Conservation (phyloP, 2,797 vertebrate genomes). For the Valencia hispanica region DNA sequence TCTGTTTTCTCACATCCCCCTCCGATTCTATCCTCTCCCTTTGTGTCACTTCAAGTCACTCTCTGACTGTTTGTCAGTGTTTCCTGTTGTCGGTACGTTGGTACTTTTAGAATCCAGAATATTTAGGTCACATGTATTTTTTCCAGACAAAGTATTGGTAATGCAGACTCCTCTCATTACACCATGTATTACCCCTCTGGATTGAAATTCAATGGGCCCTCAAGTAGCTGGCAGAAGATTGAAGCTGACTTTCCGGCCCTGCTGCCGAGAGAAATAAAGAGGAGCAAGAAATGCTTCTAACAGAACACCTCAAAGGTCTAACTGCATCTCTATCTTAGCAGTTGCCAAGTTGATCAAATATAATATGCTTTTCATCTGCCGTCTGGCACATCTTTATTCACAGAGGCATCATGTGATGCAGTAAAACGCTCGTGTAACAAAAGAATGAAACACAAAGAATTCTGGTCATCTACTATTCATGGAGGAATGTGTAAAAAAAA, state of each 20-base stretch:
- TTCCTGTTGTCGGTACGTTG: constrained; percentile 56
- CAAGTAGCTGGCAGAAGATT: constrained; percentile 60
- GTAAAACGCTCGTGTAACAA: constrained; percentile 21
- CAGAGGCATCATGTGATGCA: constrained; percentile 39
- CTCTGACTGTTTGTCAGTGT: constrained; percentile 51
- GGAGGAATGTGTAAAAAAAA: constrained; percentile 47
- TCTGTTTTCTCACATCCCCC: constrained; percentile 20
- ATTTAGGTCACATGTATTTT: constrained; percentile 72
- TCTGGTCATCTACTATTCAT: constrained; percentile 34
- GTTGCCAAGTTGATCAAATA: constrained; percentile 28
- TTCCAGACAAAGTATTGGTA: constrained; percentile 68
- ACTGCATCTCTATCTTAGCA: constrained; percentile 31
- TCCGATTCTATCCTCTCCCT: constrained; percentile 13
- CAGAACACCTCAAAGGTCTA: constrained; percentile 38
- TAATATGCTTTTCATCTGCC: constrained; percentile 43
- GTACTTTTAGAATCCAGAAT: constrained; percentile 61
- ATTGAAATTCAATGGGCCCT: constrained; percentile 75
- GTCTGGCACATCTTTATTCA: constrained; percentile 34
- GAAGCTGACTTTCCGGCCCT: constrained; percentile 27
- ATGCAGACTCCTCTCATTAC: constrained; percentile 71
- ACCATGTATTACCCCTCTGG: constrained; percentile 63
- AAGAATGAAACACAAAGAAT: constrained; percentile 25
- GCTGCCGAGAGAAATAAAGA: constrained; percentile 12
- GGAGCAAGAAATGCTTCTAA: constrained; percentile 21
- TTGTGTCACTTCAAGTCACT: constrained; percentile 41